Conservation (phyloP, 2,888 invertebrate species). For the Dasypogon diadema region DNA sequence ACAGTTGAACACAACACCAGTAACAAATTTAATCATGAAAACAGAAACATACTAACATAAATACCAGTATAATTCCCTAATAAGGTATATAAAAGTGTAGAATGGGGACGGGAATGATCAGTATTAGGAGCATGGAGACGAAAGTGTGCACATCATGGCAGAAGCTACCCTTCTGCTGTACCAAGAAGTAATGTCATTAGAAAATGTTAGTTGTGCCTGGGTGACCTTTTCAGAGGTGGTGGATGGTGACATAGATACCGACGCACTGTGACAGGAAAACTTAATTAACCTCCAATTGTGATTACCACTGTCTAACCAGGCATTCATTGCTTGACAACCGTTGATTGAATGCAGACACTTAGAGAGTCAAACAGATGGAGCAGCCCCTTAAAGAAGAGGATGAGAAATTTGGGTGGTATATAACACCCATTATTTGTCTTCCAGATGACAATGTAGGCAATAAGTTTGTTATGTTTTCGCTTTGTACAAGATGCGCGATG, state of each 20-base stretch:
- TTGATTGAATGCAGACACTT: background rate
- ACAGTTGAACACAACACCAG: background rate
- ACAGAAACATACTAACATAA: conserved; percentile 36
- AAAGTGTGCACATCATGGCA: too few relatives aligned
- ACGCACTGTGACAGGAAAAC: conserved; percentile 39
- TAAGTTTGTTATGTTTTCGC: background rate
- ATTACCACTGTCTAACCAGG: conserved; percentile 54
- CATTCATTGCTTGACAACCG: conserved; percentile 33
- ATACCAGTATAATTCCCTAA: conserved; percentile 28
- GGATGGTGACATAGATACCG: conserved; percentile 13
- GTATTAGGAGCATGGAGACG: background rate
- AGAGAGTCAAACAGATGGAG: background rate
- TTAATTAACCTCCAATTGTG: conserved; percentile 50
- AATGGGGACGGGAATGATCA: background rate
- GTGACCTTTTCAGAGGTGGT: background rate
- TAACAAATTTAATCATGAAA: conserved; percentile 46
- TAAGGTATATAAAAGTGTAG: background rate
- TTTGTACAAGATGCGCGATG: background rate
- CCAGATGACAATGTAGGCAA: background rate
- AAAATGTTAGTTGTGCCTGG: conserved; percentile 18
- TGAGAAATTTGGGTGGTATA: background rate
- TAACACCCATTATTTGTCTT: background rate
- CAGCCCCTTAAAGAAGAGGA: background rate
- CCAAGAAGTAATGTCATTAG: conserved; percentile 34
- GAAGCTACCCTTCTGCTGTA: background rate